These are phyloP conservation scores for Vireo altiloquus DNA, from an alignment of 2,113 vertebrate species.

Conservation along the genomic window DNA sequence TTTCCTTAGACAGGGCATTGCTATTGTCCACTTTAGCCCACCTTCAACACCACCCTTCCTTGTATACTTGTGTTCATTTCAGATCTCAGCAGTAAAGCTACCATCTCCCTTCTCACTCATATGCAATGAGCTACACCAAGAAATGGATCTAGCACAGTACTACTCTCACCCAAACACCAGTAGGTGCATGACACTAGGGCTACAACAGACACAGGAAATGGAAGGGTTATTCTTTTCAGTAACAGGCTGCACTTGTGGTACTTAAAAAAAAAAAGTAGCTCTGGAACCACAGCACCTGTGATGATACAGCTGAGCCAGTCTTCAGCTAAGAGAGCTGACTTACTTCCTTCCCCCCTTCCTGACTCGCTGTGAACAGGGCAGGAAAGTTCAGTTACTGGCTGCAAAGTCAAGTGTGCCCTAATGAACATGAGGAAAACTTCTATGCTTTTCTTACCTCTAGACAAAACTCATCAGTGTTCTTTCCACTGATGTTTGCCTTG, in stretches of 20 bases:
- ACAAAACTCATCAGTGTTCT: neutral
- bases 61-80: neutral
- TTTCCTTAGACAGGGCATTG: neutral
- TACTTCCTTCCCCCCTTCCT: neutral
- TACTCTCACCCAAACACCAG: neutral
- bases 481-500: neutral
- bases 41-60: neutral
- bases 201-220: neutral
- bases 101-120: neutral
- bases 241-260: neutral
- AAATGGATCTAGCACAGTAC: neutral
- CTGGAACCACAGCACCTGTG: neutral
- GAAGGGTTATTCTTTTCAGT: neutral
- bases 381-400: neutral
- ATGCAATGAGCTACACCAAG: neutral
- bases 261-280: neutral
- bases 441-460: neutral
- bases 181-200: accelerated
- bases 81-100: neutral
- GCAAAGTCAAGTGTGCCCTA: neutral
- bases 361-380: neutral
- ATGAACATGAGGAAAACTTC: neutral
- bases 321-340: neutral
- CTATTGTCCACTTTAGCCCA: neutral
- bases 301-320: neutral